Evolutionary conservation across 2,888 invertebrate genomes (phyloP).

Genomic region (Epirrhoe tristata): DNA sequence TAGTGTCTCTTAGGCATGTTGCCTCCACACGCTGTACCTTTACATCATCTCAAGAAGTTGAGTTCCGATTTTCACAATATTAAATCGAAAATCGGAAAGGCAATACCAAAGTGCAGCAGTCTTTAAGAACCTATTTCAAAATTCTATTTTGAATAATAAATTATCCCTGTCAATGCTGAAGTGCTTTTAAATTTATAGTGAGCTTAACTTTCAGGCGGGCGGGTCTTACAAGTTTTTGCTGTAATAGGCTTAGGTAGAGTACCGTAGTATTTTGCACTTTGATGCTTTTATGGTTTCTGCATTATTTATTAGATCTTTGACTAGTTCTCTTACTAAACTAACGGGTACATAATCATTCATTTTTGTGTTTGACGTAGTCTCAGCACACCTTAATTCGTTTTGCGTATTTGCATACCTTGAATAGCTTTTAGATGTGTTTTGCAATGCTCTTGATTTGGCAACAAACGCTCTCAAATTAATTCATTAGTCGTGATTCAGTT

Average conservation of each 20-base stretch:
- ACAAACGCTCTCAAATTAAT: conserved; percentile 5
- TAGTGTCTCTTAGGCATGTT: no score
- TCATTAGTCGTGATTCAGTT: conserved; percentile 10
- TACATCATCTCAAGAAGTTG: no score
- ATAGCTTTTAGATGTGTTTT: conserved; percentile 2
- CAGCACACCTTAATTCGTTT: neutral
- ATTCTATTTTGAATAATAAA: conserved; percentile 20
- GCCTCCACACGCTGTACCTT: no score
- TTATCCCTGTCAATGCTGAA: conserved; percentile 14
- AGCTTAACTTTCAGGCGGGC: conserved; percentile 19
- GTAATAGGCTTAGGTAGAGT: conserved; percentile 18
- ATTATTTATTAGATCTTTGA: conserved; percentile 31
- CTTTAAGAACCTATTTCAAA: neutral
- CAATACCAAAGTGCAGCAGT: no score
- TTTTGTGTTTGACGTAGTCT: neutral
- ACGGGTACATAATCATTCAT: neutral
- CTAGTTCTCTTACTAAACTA: neutral
- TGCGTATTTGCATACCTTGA: conserved; percentile 5
- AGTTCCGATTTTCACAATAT: no score
- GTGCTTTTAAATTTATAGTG: conserved; percentile 22
- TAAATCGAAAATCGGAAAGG: no score
- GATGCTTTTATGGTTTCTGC: conserved; percentile 36
- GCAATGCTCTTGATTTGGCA: conserved; percentile 4
- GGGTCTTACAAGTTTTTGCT: conserved; percentile 22
- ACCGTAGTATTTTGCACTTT: conserved; percentile 24